Percentiles rank a stretch among this genome's conserved stretches.
These are phyloP conservation scores for Virgularia gustaviana DNA, from an alignment of 92 coral and sea anemone species.

Conservation along the genomic window DNA sequence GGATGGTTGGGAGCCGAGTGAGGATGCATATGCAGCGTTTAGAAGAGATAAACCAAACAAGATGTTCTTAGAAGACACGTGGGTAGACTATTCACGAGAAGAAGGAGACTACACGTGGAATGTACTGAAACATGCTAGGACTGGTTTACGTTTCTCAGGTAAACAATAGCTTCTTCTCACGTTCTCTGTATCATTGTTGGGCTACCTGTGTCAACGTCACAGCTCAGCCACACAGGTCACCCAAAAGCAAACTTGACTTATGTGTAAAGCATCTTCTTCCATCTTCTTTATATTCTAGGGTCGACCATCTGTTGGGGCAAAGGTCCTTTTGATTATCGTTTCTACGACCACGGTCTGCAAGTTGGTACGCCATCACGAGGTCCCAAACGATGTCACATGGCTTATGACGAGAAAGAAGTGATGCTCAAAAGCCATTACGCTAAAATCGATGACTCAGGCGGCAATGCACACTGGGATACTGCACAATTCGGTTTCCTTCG, in stretches of 20 bases:
- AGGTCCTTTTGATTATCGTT: slow-evolving; percentile 70
- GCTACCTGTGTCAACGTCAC: background rate
- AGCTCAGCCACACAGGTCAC: background rate
- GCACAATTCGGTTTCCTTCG: slow-evolving; percentile 98
- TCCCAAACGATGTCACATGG: slow-evolving; percentile 78
- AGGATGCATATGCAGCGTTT: slow-evolving; percentile 94
- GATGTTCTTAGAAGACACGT: slow-evolving; percentile 70
- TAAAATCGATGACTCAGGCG: slow-evolving; percentile 65
- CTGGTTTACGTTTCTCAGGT: slow-evolving; percentile 56
- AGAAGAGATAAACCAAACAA: slow-evolving; percentile 67
- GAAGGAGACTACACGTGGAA: slow-evolving; percentile 94
- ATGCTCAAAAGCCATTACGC: slow-evolving; percentile 98
- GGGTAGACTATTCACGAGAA: slow-evolving; percentile 74
- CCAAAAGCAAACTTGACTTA: background rate
- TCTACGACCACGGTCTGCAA: slow-evolving; percentile 93
- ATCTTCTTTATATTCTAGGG: slow-evolving; percentile 38
- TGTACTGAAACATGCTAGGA: slow-evolving; percentile 70
- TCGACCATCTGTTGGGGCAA: slow-evolving; percentile 91
- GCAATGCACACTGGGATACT: slow-evolving; percentile 81
- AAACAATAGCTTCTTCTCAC: no score
- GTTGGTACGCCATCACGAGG: slow-evolving; percentile 88
- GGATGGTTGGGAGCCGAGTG: slow-evolving; percentile 83
- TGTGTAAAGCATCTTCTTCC: background rate
- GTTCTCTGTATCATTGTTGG: no score
- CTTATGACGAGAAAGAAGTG: slow-evolving; percentile 74